Evolutionary conservation across 2,797 vertebrate species (phyloP).

Genomic region (Rhinophrynus dorsalis): DNA sequence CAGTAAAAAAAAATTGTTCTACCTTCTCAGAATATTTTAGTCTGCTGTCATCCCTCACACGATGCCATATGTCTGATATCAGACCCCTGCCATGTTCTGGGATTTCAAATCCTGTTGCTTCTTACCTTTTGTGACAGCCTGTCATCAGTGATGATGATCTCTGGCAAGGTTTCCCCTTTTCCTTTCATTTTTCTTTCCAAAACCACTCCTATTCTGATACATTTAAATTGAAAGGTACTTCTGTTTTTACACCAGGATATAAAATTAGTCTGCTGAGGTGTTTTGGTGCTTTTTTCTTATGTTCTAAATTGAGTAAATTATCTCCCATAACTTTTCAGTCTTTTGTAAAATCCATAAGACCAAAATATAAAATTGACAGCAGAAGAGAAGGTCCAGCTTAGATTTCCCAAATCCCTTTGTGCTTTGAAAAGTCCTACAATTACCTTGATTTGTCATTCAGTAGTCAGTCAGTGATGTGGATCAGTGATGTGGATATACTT

Average conservation of each 20-base stretch:
- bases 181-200: background rate
- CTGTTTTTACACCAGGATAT: background rate
- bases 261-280: background rate
- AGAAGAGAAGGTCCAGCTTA: background rate
- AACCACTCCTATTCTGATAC: background rate
- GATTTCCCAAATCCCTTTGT: too few relatives aligned
- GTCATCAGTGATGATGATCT: conserved; percentile 8
- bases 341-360: background rate
- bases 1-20: background rate
- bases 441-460: too few relatives aligned
- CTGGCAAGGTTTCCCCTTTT: background rate
- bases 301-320: background rate
- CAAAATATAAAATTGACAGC: background rate
- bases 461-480: too few relatives aligned
- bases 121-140: conserved; percentile 12
- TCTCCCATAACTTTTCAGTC: background rate
- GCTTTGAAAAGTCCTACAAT: too few relatives aligned
- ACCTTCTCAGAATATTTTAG: background rate
- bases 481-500: too few relatives aligned
- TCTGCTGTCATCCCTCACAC: background rate
- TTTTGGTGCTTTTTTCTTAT: background rate
- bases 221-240: too few relatives aligned
- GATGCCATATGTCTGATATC: background rate
- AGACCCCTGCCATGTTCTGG: background rate
- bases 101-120: background rate